Base-by-base conservation (phyloP, 2,797 vertebrate genomes). In the Melanotaenia maccullochi region DNA sequence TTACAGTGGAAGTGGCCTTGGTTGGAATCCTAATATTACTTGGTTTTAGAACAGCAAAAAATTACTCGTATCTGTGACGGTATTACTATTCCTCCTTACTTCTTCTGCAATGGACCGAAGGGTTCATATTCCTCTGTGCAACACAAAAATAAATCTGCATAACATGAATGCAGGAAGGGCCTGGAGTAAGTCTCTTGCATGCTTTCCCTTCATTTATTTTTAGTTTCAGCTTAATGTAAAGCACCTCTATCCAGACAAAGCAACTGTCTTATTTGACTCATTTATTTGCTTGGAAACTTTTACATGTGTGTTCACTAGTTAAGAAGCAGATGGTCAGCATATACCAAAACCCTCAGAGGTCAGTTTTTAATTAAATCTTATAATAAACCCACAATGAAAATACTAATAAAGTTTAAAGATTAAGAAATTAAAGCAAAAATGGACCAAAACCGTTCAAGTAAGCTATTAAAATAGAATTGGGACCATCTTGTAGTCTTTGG, bases 1-100 rank as follows among this genome's bases (percentile, higher is more conserved):
- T 72, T 68, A 60, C 22, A 16, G 68, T 20, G 11, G 66, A 81
- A 71, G n/a, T 0, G 1, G 30, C 73, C 75, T 84, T 69, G 54
- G 60, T 56, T 60, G 68, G 64, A 67, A 70, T 56, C 56, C 24
- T 24, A 51, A 73, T 81, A 30, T 67, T 63, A 52, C 40, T 64
- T 22, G 11, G 2, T 65, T 35, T 69, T 44, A 35, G 22, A 22
- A 9, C 9, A 61, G 52, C 68, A 75, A 68, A 40, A 81, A 78
- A 78, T 81, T 25, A 47, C 30, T 52, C 71, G 71, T 44, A 76
- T 76, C 42, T 40, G 4, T 64, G 69, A 59, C 61, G 13, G 9
- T 60, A 38, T 73, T 49, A n/a, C 20, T 57, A 14, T 65, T 60
- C 44, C 28, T 61, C 14, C 44, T 51, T 59, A 42, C 20, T 72